These are phyloP conservation scores for Nemotelus nigrinus DNA, from an alignment of 2,888 invertebrate species.

Conservation along the genomic window DNA sequence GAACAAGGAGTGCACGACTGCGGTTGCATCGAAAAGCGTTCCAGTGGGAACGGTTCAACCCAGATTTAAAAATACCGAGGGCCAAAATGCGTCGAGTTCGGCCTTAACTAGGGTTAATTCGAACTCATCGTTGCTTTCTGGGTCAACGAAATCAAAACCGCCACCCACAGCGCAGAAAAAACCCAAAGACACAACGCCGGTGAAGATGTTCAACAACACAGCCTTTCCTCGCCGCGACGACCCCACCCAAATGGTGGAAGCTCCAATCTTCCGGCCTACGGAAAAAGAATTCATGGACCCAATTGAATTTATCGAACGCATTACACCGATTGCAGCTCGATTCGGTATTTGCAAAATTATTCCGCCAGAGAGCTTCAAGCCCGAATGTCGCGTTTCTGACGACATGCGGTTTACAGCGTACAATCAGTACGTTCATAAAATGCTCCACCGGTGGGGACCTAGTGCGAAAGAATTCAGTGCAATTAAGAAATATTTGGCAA, in stretches of 20 bases:
- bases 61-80: constrained; percentile 60
- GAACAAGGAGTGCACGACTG: constrained; percentile 50
- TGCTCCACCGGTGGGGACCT: constrained; percentile 89
- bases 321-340: constrained; percentile 77
- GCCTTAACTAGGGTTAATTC: constrained; percentile 62
- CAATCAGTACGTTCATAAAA: constrained; percentile 89
- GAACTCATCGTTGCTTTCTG: constrained; percentile 62
- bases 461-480: constrained; percentile 85
- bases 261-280: constrained; percentile 82
- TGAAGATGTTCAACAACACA: constrained; percentile 64
- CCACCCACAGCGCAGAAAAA: constrained; percentile 59
- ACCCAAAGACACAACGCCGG: constrained; percentile 63
- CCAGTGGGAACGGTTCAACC: constrained; percentile 70
- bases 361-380: constrained; percentile 81
- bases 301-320: constrained; percentile 82
- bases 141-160: constrained; percentile 61
- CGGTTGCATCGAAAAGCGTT: constrained; percentile 56
- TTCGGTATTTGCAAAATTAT: constrained; percentile 90
- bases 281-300: constrained; percentile 90
- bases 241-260: constrained; percentile 73
- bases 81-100: constrained; percentile 48
- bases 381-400: constrained; percentile 84
- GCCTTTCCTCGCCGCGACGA: constrained; percentile 66
- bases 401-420: constrained; percentile 87
- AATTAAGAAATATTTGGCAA: constrained; percentile 82